Percentiles rank a stretch among this genome's conserved stretches.
Evolutionary conservation across 2,113 vertebrate genomes (phyloP).

Genomic region (Ailuropoda melanoleuca): DNA sequence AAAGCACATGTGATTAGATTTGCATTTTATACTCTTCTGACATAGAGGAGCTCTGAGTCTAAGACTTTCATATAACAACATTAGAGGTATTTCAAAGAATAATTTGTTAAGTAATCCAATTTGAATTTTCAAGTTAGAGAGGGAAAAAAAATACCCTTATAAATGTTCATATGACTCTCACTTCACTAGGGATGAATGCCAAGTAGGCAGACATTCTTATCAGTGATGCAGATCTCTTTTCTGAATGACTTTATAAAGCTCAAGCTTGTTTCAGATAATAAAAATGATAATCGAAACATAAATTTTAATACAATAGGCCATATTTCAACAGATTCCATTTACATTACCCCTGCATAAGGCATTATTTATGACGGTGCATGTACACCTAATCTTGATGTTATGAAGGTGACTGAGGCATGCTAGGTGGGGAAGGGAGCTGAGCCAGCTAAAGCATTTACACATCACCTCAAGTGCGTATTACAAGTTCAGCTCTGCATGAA

Average conservation of each 20-base stretch:
- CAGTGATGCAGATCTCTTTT: constrained; percentile 66
- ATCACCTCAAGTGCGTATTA: constrained; percentile 87
- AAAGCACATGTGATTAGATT: background rate
- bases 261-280: constrained; percentile 77
- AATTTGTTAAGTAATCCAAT: constrained; percentile 37
- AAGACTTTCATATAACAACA: background rate
- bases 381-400: constrained; percentile 87
- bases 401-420: constrained; percentile 86
- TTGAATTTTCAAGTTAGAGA: constrained; percentile 61
- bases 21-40: constrained; percentile 26
- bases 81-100: constrained; percentile 39
- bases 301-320: constrained; percentile 89
- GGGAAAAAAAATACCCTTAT: constrained; percentile 54
- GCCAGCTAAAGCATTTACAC: constrained; percentile 74
- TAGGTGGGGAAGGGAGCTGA: constrained; percentile 77
- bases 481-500: constrained; percentile 92
- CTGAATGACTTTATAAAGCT: constrained; percentile 74
- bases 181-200: constrained; percentile 44
- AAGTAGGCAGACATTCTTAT: constrained; percentile 64
- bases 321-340: constrained; percentile 92
- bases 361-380: constrained; percentile 91
- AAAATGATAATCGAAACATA: constrained; percentile 87
- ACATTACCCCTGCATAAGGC: constrained; percentile 82
- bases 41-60: background rate
- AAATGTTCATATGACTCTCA: constrained; percentile 1